These are phyloP conservation scores for Paraescarpia echinospica DNA, from an alignment of 1,140 invertebrate genomes.

Conservation along the genomic window DNA sequence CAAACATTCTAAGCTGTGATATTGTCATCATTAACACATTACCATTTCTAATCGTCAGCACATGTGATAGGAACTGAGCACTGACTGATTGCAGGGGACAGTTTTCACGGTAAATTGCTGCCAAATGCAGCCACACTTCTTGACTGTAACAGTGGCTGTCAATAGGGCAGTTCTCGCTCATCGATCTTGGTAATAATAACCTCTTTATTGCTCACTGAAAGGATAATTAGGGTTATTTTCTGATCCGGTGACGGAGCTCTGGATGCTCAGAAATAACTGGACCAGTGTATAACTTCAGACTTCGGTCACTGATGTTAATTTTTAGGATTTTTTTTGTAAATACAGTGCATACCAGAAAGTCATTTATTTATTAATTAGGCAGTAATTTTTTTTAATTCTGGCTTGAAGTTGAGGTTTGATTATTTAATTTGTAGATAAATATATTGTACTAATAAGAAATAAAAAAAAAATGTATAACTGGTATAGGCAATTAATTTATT, in stretches of 20 bases:
- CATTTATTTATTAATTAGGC: not conserved
- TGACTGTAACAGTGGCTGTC: not conserved
- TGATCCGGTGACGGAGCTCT: not conserved
- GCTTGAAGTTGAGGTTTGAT: not conserved
- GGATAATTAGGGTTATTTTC: not conserved
- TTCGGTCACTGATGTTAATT: not conserved
- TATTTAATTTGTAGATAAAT: not conserved
- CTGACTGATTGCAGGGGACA: not conserved
- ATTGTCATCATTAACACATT: not conserved
- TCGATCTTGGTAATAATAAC: conserved; percentile 6
- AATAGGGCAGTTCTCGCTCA: not conserved
- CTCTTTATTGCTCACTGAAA: not conserved
- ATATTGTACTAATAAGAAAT: too few species aligned
- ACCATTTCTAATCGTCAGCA: not conserved
- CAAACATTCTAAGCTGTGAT: not conserved
- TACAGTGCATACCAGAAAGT: not conserved
- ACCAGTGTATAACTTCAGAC: not conserved
- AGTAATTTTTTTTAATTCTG: not conserved
- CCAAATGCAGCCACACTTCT: not conserved
- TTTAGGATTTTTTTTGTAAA: not conserved
- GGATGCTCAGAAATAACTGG: not conserved
- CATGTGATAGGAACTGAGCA: not conserved
- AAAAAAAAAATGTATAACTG: too few species aligned
- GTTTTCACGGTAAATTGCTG: not conserved
- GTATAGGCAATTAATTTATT: too few species aligned